phyloP scores from a whole-genome alignment of 2,113 vertebrate species.

The Crotophaga sulcirostris region DNA sequence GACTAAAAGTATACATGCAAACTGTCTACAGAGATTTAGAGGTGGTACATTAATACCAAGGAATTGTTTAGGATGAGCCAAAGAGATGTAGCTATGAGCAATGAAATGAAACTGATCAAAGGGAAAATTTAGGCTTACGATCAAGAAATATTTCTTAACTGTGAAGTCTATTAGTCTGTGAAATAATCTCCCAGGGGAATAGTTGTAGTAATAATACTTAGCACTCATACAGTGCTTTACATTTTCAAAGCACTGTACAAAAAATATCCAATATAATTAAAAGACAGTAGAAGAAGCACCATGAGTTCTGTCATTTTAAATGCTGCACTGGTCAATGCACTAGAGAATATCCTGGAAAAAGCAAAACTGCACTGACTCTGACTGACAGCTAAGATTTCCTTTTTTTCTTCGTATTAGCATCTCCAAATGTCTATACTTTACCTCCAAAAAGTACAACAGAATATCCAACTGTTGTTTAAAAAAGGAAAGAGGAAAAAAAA shows the following conservation, averaged over 20 bases:
- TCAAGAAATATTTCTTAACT: constrained; percentile 26
- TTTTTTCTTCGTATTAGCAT: background rate
- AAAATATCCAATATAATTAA: constrained; percentile 21
- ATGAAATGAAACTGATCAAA: constrained; percentile 3
- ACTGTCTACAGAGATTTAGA: constrained; percentile 13
- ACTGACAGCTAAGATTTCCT: background rate
- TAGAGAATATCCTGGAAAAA: background rate
- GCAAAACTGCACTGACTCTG: background rate
- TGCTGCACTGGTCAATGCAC: background rate
- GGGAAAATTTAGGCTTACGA: constrained; percentile 5
- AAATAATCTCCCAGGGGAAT: constrained; percentile 20
- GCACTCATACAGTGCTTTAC: background rate
- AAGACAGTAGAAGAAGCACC: background rate
- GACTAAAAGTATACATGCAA: background rate
- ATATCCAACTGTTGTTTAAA: background rate
- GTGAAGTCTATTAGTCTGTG: constrained; percentile 17
- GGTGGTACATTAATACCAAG: background rate
- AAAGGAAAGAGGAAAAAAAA: accelerated
- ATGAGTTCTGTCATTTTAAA: background rate
- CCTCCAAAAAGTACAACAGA: background rate
- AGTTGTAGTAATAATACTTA: constrained; percentile 23
- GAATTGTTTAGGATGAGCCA: background rate
- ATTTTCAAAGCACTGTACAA: background rate
- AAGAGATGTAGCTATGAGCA: background rate
- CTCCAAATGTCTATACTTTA: background rate